These are phyloP conservation scores for Ormyrus thymus DNA, from an alignment of 2,888 invertebrate species.

Conservation along the genomic window DNA sequence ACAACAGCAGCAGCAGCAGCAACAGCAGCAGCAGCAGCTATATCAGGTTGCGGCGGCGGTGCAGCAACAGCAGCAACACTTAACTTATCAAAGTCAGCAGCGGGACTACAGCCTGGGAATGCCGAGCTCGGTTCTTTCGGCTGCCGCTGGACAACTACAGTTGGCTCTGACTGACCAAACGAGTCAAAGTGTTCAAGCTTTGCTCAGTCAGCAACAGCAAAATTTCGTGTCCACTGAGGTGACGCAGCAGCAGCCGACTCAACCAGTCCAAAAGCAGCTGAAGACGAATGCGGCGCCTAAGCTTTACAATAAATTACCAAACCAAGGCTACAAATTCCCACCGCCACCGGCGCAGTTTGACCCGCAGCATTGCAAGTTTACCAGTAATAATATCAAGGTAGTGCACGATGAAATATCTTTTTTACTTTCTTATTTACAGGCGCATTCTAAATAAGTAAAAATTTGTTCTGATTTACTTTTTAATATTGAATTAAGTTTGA, in stretches of 20 bases:
- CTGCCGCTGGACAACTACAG: constrained; percentile 61
- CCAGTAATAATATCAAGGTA: constrained; percentile 68
- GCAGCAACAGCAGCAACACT: constrained; percentile 62
- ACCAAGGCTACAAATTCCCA: constrained; percentile 68
- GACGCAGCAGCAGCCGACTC: constrained; percentile 29
- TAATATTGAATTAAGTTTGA: no score
- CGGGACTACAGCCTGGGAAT: constrained; percentile 68
- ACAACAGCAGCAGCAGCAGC: constrained; percentile 62
- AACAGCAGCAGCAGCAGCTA: constrained; percentile 59
- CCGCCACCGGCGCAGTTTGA: constrained; percentile 65
- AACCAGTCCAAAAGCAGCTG: constrained; percentile 41
- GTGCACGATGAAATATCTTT: background rate
- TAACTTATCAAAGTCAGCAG: constrained; percentile 63
- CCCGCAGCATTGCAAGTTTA: constrained; percentile 69
- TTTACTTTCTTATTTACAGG: no score
- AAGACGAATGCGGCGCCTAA: constrained; percentile 37
- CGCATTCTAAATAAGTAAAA: no score
- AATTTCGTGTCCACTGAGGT: constrained; percentile 65
- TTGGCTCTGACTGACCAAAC: constrained; percentile 51
- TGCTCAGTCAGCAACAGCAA: constrained; percentile 44
- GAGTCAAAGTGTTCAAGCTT: constrained; percentile 57
- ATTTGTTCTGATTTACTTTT: no score
- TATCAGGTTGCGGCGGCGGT: constrained; percentile 53
- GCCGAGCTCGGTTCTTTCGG: constrained; percentile 64
- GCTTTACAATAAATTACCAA: constrained; percentile 48